Base-by-base conservation (phyloP, 2,888 invertebrate genomes). In the Rhyacophila evoluta region DNA sequence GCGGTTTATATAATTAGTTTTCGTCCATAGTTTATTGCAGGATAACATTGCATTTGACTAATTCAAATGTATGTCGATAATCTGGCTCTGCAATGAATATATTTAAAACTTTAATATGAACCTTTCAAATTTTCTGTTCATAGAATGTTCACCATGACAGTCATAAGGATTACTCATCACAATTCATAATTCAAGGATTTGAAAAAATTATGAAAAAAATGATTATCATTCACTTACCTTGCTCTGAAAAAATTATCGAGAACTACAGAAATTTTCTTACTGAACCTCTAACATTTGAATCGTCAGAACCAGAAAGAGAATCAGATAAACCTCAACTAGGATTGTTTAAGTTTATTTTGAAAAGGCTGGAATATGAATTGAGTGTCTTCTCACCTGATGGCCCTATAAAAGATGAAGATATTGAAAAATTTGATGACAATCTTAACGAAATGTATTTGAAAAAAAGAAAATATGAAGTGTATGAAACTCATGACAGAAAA, bases 61-160 rank as follows among this genome's bases (percentile, higher is more conserved):
- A n/a, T n/a, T n/a, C n/a, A n/a, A n/a, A n/a, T n/a, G n/a, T n/a
- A n/a, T n/a, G n/a, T n/a, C n/a, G n/a, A n/a, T n/a, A n/a, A n/a
- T n/a, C n/a, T n/a, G n/a, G n/a, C n/a, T n/a, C n/a, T n/a, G n/a
- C n/a, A n/a, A n/a, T n/a, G n/a, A n/a, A n/a, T n/a, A n/a, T n/a
- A n/a, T n/a, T n/a, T n/a, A n/a, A n/a, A n/a, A n/a, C n/a, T n/a
- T n/a, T n/a, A n/a, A n/a, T n/a, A n/a, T n/a, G n/a, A n/a, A n/a
- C n/a, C n/a, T n/a, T n/a, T n/a, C n/a, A n/a, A n/a, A n/a, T n/a
- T 70, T 70, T 76, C 28, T 29, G 29, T 75, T 89, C 88, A 70
- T 87, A 89, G 89, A 89, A 89, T 87, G 87, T 87, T 1, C 88
- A 89, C 84, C 86, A 87, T 39, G 87, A 89, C 83, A 83, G 84